phyloP scores from a whole-genome alignment of 2,797 vertebrate genomes.

The Poecilia picta region DNA sequence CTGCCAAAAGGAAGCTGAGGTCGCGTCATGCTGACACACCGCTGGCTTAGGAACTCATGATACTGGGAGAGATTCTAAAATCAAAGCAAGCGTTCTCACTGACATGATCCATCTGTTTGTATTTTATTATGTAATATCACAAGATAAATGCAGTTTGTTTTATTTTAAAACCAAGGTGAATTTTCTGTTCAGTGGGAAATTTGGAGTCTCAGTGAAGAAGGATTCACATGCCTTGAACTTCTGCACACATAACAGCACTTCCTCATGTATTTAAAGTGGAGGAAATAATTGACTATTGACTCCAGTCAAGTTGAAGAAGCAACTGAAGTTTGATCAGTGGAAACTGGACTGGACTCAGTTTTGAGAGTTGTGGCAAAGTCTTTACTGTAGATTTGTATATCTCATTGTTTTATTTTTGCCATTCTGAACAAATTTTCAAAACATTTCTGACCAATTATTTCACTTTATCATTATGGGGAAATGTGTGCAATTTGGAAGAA shows the following conservation, averaged over 20 bases:
- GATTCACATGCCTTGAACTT: not conserved
- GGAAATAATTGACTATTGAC: not conserved
- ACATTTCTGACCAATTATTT: not conserved
- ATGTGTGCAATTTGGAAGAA: not conserved
- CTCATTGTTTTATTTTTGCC: too few species aligned
- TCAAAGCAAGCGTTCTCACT: not conserved
- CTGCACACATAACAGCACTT: not conserved
- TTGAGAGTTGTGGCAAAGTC: too few species aligned
- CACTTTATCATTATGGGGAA: not conserved
- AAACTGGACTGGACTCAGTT: too few species aligned
- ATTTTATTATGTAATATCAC: not conserved
- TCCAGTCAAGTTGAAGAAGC: too few species aligned
- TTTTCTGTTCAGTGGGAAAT: not conserved
- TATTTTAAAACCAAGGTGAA: not conserved
- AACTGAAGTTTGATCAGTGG: too few species aligned
- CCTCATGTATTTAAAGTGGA: not conserved
- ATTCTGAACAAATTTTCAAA: not conserved
- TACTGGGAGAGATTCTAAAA: conserved; percentile 19
- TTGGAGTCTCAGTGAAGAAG: not conserved
- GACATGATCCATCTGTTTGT: conserved; percentile 14
- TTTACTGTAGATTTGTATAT: too few species aligned
- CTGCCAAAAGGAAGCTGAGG: conserved; percentile 46
- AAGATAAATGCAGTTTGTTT: not conserved
- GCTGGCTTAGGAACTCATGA: conserved; percentile 2
- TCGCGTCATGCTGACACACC: conserved; percentile 36